Evolutionary conservation across 1,140 invertebrate genomes (phyloP), one percentile per base, ranked within the genome.

Genomic region (Anastatus disparis): DNA sequence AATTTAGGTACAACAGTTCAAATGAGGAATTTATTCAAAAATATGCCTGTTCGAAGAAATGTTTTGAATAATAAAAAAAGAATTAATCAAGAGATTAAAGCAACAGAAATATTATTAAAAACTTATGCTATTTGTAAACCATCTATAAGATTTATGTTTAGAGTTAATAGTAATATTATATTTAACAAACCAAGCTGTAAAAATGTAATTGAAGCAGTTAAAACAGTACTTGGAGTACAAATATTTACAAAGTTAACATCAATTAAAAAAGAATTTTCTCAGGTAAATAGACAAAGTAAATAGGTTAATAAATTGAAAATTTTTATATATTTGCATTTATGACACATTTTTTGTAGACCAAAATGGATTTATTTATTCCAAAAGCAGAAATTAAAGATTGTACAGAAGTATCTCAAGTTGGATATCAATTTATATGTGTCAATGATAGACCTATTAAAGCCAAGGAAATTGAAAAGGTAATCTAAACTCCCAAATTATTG

Each of bases 11-110:
- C 91, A 20, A 87, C 85, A 17, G 79, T 92, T 2, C 79, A 81
- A 73, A 87, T 88, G 4, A 81, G 67, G 44, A 83, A 89, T 68
- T 75, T 92, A 38, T 92, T 92, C 77, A 87, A 87, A 75, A 87
- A 88, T 53, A 70, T 91, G 17, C 91, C 91, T 56, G 91, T 93
- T 0, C 81, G 91, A 50, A 84, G 82, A 75, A 88, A 92, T 78
- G 87, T 86, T 68, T 87, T 90, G 55, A 87, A 78, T 50, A 85
- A 83, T 44, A 74, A 75, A 13, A 88, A 86, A 69, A 84, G 83
- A 70, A 80, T 85, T 20, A 87, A 84, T 72, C 88, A 90, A 55
- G 89, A 90, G 75, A 71, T 91, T 13, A 90, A 89, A 81, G 85
- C 85, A 73, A 80, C 90, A 22, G 90, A 92, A 80, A 81, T 79